Evolutionary conservation across 64 coral and sea anemone species (phyloP).

Genomic region (Actinia tenebrosa): DNA sequence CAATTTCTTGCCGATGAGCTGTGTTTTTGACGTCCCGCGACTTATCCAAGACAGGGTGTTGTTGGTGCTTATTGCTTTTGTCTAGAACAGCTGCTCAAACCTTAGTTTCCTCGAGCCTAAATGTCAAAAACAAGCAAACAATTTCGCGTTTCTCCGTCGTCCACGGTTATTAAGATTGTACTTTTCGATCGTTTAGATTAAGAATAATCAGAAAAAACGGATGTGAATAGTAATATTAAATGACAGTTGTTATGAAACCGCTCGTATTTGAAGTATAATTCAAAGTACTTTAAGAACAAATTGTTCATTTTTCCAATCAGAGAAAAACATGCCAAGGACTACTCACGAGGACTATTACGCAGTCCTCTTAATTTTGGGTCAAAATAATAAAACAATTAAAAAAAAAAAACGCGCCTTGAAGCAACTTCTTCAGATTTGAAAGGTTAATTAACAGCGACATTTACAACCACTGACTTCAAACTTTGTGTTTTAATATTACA

Average conservation of each 20-base stretch:
- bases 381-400: not conserved
- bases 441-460: not conserved
- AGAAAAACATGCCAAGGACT: not conserved
- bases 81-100: constrained; percentile 2
- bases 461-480: not conserved
- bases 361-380: not conserved
- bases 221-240: not conserved
- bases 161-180: not conserved
- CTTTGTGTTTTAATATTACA: not conserved
- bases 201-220: not conserved
- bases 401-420: not conserved
- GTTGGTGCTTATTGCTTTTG: not conserved
- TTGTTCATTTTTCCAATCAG: not conserved
- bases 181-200: not conserved
- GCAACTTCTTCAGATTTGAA: too few relatives aligned
- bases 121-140: not conserved
- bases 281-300: not conserved
- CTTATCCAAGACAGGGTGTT: not conserved
- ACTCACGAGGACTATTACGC: not conserved
- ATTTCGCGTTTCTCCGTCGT: not conserved
- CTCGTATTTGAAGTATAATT: not conserved
- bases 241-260: not conserved
- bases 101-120: not conserved
- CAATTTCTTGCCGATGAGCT: not conserved
- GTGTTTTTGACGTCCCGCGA: not conserved